These are phyloP conservation scores for Spodoptera frugiperda DNA, from an alignment of 1,140 invertebrate species.

Conservation along the genomic window DNA sequence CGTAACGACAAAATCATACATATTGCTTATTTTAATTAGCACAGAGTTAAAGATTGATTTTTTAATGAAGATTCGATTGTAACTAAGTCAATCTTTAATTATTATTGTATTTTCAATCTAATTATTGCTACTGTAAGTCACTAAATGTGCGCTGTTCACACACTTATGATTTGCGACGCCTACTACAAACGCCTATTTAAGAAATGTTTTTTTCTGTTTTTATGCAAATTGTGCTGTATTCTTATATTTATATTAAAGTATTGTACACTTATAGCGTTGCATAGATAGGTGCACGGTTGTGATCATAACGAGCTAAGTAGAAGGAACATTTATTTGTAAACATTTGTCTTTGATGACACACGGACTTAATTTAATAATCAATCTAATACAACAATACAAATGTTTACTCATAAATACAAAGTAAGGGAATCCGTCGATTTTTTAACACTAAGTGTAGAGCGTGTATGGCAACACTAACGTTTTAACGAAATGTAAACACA, in stretches of 20 bases:
- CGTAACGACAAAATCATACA: background rate
- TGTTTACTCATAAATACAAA: conserved; percentile 44
- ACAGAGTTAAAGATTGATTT: background rate
- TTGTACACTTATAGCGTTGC: conserved; percentile 44
- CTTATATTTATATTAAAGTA: conserved; percentile 40
- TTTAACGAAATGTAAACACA: conserved; percentile 65
- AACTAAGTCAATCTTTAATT: background rate
- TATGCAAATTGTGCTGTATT: conserved; percentile 36
- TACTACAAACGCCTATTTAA: conserved; percentile 23
- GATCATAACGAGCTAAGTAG: conserved; percentile 40
- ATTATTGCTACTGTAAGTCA: conserved; percentile 25
- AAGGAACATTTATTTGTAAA: conserved; percentile 42
- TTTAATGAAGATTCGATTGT: background rate
- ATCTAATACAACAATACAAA: conserved; percentile 15
- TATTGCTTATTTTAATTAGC: conserved; percentile 25
- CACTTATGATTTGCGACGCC: conserved; percentile 39
- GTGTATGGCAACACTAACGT: conserved; percentile 62
- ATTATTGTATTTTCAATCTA: background rate
- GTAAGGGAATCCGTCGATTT: conserved; percentile 61
- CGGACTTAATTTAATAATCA: background rate
- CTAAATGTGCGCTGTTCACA: conserved; percentile 9
- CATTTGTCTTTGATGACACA: conserved; percentile 10
- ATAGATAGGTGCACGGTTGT: conserved; percentile 49
- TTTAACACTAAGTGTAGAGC: conserved; percentile 51
- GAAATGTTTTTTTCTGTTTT: background rate